Conservation (phyloP, 2,888 invertebrate species). For the Meandrusa payeni region DNA sequence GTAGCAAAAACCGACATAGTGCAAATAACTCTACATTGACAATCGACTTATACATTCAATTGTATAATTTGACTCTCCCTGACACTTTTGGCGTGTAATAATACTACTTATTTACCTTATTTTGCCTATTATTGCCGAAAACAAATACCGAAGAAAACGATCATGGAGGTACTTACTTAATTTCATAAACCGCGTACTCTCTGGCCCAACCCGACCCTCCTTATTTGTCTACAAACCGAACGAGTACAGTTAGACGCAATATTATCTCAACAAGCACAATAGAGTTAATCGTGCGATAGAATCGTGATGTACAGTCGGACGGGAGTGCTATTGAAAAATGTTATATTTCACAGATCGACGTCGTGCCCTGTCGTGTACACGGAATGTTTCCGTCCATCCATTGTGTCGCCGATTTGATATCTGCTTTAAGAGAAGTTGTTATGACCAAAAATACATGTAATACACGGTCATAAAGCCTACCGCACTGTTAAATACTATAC, state of each 20-base stretch:
- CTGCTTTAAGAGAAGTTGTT: slow-evolving; percentile 1
- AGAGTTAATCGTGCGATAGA: slow-evolving; percentile 68
- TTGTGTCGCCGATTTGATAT: slow-evolving; percentile 10
- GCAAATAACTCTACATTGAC: no score
- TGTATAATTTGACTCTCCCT: no score
- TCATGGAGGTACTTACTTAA: no score
- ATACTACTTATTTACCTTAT: no score
- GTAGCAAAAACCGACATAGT: no score
- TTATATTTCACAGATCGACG: slow-evolving; percentile 9
- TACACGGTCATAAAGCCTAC: no score
- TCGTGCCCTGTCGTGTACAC: slow-evolving; percentile 8
- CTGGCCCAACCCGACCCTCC: slow-evolving; percentile 41
- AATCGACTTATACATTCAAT: no score
- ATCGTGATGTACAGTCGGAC: slow-evolving; percentile 59
- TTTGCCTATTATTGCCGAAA: no score
- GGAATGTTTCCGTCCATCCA: background rate
- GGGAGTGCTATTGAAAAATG: slow-evolving; percentile 25
- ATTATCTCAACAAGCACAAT: slow-evolving; percentile 62
- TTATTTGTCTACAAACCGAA: slow-evolving; percentile 69
- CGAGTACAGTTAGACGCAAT: slow-evolving; percentile 71
- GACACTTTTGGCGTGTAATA: no score
- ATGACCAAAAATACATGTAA: no score
- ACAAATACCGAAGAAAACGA: no score
- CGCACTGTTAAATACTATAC: no score
- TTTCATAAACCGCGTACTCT: slow-evolving; percentile 20